Base-by-base conservation (phyloP, 2,797 vertebrate species). In the Ctenopoma multispine region DNA sequence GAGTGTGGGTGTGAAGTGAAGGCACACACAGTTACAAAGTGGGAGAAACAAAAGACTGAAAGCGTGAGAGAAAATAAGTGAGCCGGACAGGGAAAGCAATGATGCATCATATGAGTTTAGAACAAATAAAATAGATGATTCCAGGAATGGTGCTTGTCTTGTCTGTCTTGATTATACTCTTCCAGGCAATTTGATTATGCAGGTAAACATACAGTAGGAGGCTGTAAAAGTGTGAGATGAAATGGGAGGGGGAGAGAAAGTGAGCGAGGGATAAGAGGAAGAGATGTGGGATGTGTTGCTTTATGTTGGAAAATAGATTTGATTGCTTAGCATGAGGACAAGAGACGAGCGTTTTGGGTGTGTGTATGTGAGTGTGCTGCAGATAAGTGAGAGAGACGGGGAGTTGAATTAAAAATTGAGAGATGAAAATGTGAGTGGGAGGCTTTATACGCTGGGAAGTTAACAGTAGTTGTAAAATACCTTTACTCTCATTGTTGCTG, bases 101-200 rank as follows among this genome's bases (percentile, higher is more conserved):
- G 66, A 54, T 69, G 50, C 49, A 51, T 43, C 55, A 7, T 69
- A 59, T 40, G 34, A 69, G 51, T 46, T 57, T 43, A 69, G 68
- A 53, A 57, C 44, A 77, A 80, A 78, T 70, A 54, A 72, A 56
- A 81, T 55, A 21, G 69, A 73, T 49, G 68, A 66, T 48, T 75
- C 50, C 63, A 85, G 88, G 71, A 86, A 85, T 87, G 75, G 89
- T 87, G 81, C 34, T 79, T 29, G 24, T 62, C 64, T 58, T 47
- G n/a, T 72, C 43, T 60, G 36, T 64, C 24, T 68, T 62, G 44
- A 66, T 88, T 76, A 72, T 57, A 46, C 47, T 67, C 58, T 63
- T 78, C 64, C 1, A 5, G 41, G 51, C 63, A 73, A 66, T 75
- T 84, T 63, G 59, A 91, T 86, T 72, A 79, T 72, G 56, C 73